Evolutionary conservation across 1,140 invertebrate species (phyloP).

Genomic region (Drosophila sucinea): DNA sequence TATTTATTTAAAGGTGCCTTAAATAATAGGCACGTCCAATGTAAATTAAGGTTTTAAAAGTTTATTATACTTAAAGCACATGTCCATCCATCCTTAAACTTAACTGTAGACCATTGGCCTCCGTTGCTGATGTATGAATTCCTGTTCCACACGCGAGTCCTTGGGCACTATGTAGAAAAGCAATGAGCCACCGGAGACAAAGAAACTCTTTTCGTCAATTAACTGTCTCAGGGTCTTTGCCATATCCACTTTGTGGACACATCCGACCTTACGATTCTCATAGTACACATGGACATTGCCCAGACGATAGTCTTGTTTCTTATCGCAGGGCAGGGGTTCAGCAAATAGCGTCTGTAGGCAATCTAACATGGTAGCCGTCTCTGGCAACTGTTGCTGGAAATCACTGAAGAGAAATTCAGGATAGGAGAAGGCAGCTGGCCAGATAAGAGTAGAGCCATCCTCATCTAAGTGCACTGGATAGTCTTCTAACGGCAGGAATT

Average conservation of each 20-base stretch:
- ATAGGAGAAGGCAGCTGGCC: slow-evolving; percentile 93
- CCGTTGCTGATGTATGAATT: slow-evolving; percentile 65
- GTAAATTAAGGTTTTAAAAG: neutral
- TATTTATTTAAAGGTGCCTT: too few species aligned
- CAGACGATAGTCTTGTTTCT: slow-evolving; percentile 87
- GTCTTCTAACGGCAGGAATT: slow-evolving; percentile 78
- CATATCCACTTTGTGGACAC: slow-evolving; percentile 86
- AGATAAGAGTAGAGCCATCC: slow-evolving; percentile 86
- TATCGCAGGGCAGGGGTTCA: slow-evolving; percentile 90
- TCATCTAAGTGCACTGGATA: slow-evolving; percentile 70
- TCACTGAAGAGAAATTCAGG: slow-evolving; percentile 90
- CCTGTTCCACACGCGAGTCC: slow-evolving; percentile 59
- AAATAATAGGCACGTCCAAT: too few species aligned
- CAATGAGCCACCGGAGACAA: slow-evolving; percentile 68
- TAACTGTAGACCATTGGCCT: slow-evolving; percentile 67
- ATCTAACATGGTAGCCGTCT: slow-evolving; percentile 88
- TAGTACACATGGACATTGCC: slow-evolving; percentile 90
- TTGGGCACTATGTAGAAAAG: slow-evolving; percentile 78
- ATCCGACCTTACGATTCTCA: slow-evolving; percentile 88
- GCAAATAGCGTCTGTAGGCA: slow-evolving; percentile 90
- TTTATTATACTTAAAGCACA: slow-evolving; percentile 42
- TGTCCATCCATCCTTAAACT: slow-evolving; percentile 20
- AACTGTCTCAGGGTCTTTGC: slow-evolving; percentile 86
- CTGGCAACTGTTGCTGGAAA: slow-evolving; percentile 89
- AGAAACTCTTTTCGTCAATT: slow-evolving; percentile 85